Evolutionary conservation across 2,797 vertebrate species (phyloP), one percentile per base, ranked within the genome.

Genomic region (Falco columbarius): DNA sequence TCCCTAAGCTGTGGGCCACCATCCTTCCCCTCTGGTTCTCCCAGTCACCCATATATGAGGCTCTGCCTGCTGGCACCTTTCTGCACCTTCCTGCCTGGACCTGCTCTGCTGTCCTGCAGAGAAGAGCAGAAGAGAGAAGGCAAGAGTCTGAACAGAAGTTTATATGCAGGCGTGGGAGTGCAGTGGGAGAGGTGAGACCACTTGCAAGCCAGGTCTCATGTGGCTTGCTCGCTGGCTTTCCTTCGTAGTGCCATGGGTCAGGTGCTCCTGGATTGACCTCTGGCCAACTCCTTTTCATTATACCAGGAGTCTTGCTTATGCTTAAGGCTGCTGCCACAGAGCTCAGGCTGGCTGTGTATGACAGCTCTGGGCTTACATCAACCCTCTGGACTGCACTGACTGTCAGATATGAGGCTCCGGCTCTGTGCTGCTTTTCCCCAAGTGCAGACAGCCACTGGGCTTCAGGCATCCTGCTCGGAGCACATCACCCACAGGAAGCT

Each of bases 31-130:
- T 74, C 23, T 59, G 36, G 22, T 89, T 85, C 58, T 87, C 36
- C 38, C 40, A 42, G 21, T 72, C 9, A 6, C 4, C 11, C 22
- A 7, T 1, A 0, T 34, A 47, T 0, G 3, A 70, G 16, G 24
- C 40, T 49, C 21, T 82, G 54, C 49, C 63, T 68, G 14, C 59
- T 56, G 65, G 18, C 56, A 59, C 21, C 13, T 85, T 34, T 49
- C 44, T 67, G 27, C 32, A 10, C 49, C 36, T 84, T 61, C 44
- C 62, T 79, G 32, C 36, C 79, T 71, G 44, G 74, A 55, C 47
- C 44, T 73, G 66, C 74, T 84, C 27, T 0, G 0, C 66, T 79
- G 16, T 81, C 44, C 54, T 52, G 51, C 40, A 56, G 51, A 44
- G 30, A 18, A 68, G 15, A 36, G 77, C 66, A 75, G 54, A 62